Percentiles rank a stretch among this genome's conserved stretches.
These are phyloP conservation scores for Apoda limacodes DNA, from an alignment of 2,888 invertebrate species.

Conservation along the genomic window DNA sequence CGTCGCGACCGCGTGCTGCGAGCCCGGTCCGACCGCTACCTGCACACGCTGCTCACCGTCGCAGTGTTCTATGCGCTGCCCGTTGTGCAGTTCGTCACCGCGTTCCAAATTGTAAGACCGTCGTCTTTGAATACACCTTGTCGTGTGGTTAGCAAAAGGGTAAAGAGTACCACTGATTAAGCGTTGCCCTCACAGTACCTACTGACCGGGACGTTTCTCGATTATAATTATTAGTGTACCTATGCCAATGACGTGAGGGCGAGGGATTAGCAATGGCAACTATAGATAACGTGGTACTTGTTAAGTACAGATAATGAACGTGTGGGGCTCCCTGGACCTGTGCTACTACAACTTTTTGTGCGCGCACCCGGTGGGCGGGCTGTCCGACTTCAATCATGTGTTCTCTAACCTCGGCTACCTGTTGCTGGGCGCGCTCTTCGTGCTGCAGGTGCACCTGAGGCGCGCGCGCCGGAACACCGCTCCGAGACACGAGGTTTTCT, in stretches of 20 bases:
- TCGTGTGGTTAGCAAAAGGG: too few relatives aligned
- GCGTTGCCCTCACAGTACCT: too few relatives aligned
- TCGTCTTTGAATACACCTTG: too few relatives aligned
- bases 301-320: constrained; percentile 79
- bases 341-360: constrained; percentile 95
- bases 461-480: constrained; percentile 25
- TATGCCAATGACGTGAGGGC: background rate
- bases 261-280: too few relatives aligned
- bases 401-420: constrained; percentile 88
- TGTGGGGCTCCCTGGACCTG: constrained; percentile 88
- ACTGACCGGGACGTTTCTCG: too few relatives aligned
- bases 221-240: background rate
- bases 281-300: too few relatives aligned
- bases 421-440: constrained; percentile 82
- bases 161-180: background rate
- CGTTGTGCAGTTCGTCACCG: constrained; percentile 85
- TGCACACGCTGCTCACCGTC: constrained; percentile 77
- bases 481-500: constrained; percentile 37
- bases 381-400: constrained; percentile 90
- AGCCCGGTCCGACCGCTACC: constrained; percentile 66
- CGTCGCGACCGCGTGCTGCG: constrained; percentile 43
- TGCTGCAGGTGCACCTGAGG: constrained; percentile 72
- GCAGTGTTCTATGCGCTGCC: constrained; percentile 89
- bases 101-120: constrained; percentile 75
- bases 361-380: constrained; percentile 79